These are phyloP conservation scores for Cyanoliseus patagonus DNA, from an alignment of 2,113 vertebrate species.

Conservation along the genomic window DNA sequence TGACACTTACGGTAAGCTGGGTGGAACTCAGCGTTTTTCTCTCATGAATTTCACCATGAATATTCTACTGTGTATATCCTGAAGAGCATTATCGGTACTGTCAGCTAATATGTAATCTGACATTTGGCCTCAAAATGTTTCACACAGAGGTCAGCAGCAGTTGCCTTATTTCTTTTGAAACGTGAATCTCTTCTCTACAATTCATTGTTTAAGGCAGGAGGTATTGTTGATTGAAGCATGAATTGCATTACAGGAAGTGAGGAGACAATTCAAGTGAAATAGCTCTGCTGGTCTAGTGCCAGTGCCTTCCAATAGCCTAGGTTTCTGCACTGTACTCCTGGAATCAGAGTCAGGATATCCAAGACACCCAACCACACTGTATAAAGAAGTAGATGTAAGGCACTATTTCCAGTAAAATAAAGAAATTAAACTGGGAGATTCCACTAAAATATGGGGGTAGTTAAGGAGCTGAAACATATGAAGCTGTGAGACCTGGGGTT, in stretches of 20 bases:
- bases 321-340: not conserved
- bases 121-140: not conserved
- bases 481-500: not conserved
- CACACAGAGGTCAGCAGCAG: not conserved
- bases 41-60: not conserved
- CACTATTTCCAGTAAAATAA: not conserved
- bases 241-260: not conserved
- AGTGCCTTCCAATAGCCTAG: not conserved
- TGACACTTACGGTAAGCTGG: not conserved
- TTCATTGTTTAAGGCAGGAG: not conserved
- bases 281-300: not conserved
- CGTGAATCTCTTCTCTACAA: not conserved
- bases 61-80: not conserved
- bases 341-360: not conserved
- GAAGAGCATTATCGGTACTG: not conserved
- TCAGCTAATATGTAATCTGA: not conserved
- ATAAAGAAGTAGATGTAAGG: not conserved
- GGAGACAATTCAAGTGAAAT: not conserved
- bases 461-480: not conserved
- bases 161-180: not conserved
- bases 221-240: not conserved
- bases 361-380: not conserved
- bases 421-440: not conserved
- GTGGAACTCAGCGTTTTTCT: not conserved
- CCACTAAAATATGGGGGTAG: not conserved